A percentile compares a stretch with the other conserved stretches of the same genome.
Evolutionary conservation across 30 jellyfish, hydroid and myxozoan species (phyloP).

Genomic region (Hydra vulgaris): DNA sequence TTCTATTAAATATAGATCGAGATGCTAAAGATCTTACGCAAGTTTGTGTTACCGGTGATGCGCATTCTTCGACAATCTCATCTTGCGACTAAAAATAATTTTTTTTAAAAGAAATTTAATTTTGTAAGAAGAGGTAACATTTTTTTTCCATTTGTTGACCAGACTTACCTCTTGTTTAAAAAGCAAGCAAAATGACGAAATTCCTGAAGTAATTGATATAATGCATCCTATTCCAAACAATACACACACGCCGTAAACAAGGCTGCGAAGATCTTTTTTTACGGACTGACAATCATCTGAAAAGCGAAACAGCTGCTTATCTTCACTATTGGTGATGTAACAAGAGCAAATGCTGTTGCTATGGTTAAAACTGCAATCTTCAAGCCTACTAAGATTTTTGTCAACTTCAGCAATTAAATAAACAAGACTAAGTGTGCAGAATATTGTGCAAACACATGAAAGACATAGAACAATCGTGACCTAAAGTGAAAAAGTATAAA

Average conservation of each 20-base stretch:
- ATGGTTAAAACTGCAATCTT: conserved; percentile 69
- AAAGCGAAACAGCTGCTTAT: conserved; percentile 49
- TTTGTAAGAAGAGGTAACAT: neutral
- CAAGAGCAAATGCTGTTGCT: conserved; percentile 63
- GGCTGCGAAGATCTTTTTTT: conserved; percentile 49
- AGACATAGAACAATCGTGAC: conserved; percentile 55
- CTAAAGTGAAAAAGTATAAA: conserved; percentile 26
- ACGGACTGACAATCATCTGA: conserved; percentile 73
- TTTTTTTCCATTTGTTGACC: too few relatives aligned
- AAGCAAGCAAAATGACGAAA: conserved; percentile 59
- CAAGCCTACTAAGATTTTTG: conserved; percentile 43
- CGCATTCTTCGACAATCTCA: neutral
- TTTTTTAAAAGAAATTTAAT: neutral
- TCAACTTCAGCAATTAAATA: conserved; percentile 65
- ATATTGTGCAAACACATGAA: conserved; percentile 65
- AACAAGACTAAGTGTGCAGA: conserved; percentile 77
- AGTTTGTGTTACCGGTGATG: conserved; percentile 64
- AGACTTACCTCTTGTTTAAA: conserved; percentile 11
- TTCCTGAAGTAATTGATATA: conserved; percentile 61
- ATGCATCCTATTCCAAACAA: conserved; percentile 75
- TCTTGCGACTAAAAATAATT: neutral
- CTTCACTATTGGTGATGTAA: conserved; percentile 36
- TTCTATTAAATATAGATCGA: conserved; percentile 20
- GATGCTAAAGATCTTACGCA: conserved; percentile 66
- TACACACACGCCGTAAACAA: conserved; percentile 71